Evolutionary conservation across 2,888 invertebrate genomes (phyloP).

Genomic region (Adelphocoris suturalis): DNA sequence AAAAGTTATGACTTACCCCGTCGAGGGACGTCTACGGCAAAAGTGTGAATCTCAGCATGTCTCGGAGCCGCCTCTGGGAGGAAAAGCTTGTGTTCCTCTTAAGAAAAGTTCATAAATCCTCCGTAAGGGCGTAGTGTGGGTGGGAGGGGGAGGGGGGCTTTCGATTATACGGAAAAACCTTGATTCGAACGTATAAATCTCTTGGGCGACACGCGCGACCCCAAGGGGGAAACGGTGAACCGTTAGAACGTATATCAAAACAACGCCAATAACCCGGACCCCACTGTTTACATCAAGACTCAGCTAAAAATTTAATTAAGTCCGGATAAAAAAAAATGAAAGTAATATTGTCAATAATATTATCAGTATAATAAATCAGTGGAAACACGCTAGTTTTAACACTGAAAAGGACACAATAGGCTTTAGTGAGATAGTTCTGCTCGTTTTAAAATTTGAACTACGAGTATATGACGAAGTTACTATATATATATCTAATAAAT

Average conservation of each 20-base stretch:
- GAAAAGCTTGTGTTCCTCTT: conserved; percentile 57
- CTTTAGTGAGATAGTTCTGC: no score
- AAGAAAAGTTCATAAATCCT: conserved; percentile 64
- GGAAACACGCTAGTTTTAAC: no score
- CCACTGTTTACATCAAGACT: not conserved
- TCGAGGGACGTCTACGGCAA: conserved; percentile 44
- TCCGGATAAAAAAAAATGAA: not conserved
- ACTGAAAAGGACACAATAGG: no score
- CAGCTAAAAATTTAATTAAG: conserved; percentile 16
- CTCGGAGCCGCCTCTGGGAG: conserved; percentile 19
- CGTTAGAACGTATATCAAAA: conserved; percentile 32
- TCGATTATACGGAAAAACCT: conserved; percentile 59
- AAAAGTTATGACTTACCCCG: conserved; percentile 52
- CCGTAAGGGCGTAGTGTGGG: not conserved
- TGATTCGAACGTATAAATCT: conserved; percentile 53
- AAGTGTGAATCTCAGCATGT: conserved; percentile 63
- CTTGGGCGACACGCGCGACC: conserved; percentile 45
- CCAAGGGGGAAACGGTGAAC: conserved; percentile 30
- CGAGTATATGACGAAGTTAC: no score
- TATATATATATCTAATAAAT: no score
- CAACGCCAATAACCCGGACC: conserved; percentile 36
- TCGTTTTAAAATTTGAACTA: no score
- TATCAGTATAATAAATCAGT: no score
- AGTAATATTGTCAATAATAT: no score
- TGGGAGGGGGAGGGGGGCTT: conserved; percentile 13